Evolutionary conservation across 2,113 vertebrate genomes (phyloP).

Genomic region (Anoura caudifer): DNA sequence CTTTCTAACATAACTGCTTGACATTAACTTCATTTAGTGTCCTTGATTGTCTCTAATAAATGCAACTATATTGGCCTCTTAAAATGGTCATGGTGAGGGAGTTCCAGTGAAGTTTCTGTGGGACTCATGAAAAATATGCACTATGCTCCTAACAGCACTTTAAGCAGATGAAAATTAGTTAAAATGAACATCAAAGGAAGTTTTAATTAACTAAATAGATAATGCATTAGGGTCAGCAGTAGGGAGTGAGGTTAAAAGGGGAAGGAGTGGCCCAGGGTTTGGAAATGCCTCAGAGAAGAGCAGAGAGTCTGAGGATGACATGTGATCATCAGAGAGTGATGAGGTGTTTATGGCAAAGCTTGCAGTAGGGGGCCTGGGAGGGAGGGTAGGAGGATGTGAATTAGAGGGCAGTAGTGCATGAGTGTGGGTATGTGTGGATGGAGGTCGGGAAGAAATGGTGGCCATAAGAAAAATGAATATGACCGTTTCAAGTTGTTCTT

Average conservation of each 20-base stretch:
- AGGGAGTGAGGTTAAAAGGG: background rate
- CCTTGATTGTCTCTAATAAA: background rate
- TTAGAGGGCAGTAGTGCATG: background rate
- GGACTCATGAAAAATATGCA: background rate
- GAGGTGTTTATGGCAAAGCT: background rate
- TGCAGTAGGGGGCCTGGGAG: background rate
- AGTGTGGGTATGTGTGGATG: too few relatives aligned
- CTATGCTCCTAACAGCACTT: background rate
- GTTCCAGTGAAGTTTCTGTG: background rate
- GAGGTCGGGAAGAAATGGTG: too few relatives aligned
- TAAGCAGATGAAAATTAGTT: background rate
- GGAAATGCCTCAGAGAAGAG: background rate
- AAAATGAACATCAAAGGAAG: background rate
- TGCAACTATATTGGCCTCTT: background rate
- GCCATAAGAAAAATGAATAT: background rate
- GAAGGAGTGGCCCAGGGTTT: background rate
- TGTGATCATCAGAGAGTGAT: background rate
- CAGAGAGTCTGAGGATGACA: accelerated
- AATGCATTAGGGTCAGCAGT: background rate
- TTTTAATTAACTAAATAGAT: background rate
- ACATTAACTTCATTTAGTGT: background rate
- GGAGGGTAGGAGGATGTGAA: background rate
- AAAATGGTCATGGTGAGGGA: background rate
- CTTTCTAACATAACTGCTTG: background rate
- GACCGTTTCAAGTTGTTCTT: background rate